Base-by-base conservation (phyloP, 2,113 vertebrate genomes). In the Carollia perspicillata region DNA sequence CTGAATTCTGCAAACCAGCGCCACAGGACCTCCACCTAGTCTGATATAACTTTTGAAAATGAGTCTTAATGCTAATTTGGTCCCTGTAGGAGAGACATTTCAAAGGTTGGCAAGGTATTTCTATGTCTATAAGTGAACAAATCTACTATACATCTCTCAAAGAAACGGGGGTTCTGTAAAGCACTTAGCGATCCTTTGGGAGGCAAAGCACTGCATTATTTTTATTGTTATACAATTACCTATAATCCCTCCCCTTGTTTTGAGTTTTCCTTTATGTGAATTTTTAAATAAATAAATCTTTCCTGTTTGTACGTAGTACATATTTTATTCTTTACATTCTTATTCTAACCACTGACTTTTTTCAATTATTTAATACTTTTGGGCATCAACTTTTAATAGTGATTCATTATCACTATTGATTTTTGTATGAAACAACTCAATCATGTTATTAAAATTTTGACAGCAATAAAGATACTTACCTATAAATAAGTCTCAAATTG, bases 401-500 rank as follows among this genome's bases (percentile, higher is more conserved):
- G 60, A 86, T 88, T 60, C 33, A 84, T 16, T 37, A 44, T 90
- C 51, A 47, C 30, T 68, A 37, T 18, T 78, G 35, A 58, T 90
- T 90, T 90, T 49, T 44, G 68, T 9, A 81, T 9, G 9, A 68
- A 35, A 88, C 20, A 30, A 53, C 17, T 40, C 42, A 28, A 60
- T 86, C 23, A 63, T 3, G 5, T 72, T 63, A 44, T 77, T 44
- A 90, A 90, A 90, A 40, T 88, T 79, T 37, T 68, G 63, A 93
- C 5, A 86, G 42, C 80, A 95, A 47, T 88, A 63, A 88, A 96
- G 44, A 95, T 47, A 80, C 4, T 49, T 83, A 55, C 18, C 30
- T 65, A 79, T 71, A 93, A 95, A 74, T 84, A 95, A 65, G 20
- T n/a, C 35, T 84, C 72, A 94, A 81, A 72, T 66, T 60, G 93